Evolutionary conservation across 2,113 vertebrate species (phyloP), one percentile per base, ranked within the genome.

Genomic region (Ascaphus truei): DNA sequence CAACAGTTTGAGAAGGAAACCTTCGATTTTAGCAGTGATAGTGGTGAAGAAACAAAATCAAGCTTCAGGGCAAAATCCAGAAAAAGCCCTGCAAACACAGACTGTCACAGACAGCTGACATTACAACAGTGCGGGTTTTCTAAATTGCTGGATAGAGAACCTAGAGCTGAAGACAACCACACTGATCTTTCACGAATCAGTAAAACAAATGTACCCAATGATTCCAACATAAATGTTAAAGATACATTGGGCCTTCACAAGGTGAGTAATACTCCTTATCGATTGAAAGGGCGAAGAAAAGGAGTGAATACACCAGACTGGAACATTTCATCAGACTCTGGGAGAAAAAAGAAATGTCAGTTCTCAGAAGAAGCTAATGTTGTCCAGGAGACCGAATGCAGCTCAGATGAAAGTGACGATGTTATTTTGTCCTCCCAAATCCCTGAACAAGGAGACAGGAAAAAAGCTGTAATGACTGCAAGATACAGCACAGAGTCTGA

Each of bases 51-150:
- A 8, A 3, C 72, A 5, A 30, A 63, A 69, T 69, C 58, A 66
- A 51, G 1, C 34, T 79, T 83, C 22, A 80, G 78, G 65, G 27
- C 31, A 59, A 81, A 79, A 81, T 7, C 4, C 58, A 25, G 31
- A 2, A 78, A 41, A 66, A 73, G 18, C 31, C 80, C 68, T 75
- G 11, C 73, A 36, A 76, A 47, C 30, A 12, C 27, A 1, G 16
- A 62, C 33, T 4, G 66, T 60, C 69, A 79, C 3, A 79, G 79
- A 31, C 89, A 85, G 25, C 83, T 88, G 52, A 92, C 81, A 36
- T 88, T 96, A 50, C 76, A 89, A 23, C 92, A 94, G 4, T 90
- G 90, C 57, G 92, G 91, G 12, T 93, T 99, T 48, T 94, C 90
- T 29, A 88, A 77, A 59, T 53, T 95, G 33, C 81, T 97, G 1